Conservation (phyloP, 2,797 vertebrate species). For the Rhinogobio ventralis region DNA sequence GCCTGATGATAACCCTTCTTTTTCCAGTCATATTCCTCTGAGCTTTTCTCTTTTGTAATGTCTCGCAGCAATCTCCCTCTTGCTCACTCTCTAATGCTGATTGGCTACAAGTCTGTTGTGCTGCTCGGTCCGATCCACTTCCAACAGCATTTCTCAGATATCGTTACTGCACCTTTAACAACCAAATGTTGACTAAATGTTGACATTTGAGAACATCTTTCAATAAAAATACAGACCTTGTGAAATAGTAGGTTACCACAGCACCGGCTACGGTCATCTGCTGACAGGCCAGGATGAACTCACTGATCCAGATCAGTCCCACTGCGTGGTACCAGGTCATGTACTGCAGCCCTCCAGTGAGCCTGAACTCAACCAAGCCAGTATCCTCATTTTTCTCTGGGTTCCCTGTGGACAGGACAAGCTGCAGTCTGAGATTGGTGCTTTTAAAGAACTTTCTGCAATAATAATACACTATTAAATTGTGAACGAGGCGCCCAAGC, state of each 20-base stretch:
- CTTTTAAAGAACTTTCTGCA: constrained; percentile 5
- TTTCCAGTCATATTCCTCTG: not conserved
- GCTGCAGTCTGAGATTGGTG: not conserved
- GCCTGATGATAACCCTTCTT: not conserved
- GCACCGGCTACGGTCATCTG: constrained; percentile 98
- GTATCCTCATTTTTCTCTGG: constrained; percentile 85
- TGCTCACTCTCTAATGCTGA: not conserved
- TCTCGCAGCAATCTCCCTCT: not conserved
- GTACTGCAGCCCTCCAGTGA: constrained; percentile 89
- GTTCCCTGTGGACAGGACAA: constrained; percentile 76
- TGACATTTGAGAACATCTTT: not conserved
- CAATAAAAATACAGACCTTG: constrained; percentile 77
- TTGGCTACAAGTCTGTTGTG: not conserved
- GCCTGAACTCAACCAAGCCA: constrained; percentile 88
- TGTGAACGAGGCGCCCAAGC: not conserved
- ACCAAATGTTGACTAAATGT: not conserved
- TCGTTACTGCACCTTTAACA: not conserved
- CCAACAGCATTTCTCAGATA: not conserved
- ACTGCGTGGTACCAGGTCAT: constrained; percentile 96
- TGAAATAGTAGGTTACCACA: constrained; percentile 98
- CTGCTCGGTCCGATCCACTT: not conserved
- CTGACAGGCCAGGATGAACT: constrained; percentile 97
- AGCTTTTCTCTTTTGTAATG: not conserved
- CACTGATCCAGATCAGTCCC: constrained; percentile 95
- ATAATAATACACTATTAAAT: not conserved